Base-by-base conservation (phyloP, 1,140 invertebrate species). In the Drosophila trapezifrons region DNA sequence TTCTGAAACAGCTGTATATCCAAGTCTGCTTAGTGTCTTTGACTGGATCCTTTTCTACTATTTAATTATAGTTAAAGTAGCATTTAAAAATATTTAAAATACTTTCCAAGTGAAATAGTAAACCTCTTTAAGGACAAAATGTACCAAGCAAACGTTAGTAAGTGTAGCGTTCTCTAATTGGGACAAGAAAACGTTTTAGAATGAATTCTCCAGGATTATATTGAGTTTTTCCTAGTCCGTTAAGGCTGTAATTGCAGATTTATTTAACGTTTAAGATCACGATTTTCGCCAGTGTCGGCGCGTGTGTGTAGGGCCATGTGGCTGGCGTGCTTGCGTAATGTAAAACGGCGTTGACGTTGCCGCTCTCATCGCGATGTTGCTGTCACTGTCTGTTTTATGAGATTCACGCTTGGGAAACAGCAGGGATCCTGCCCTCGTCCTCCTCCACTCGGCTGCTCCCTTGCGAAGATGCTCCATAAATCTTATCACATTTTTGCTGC, bases 401-500 rank as follows among this genome's bases (percentile, higher is more conserved):
- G 75, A 78, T 81, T 78, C 65, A 80, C 52, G 76, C 64, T 76
- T 27, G 35, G 38, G 37, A 54, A 59, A 78, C 49, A 62, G 65
- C 59, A 76, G 76, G 40, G 51, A 51, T 64, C 32, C 25, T 12
- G 27, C 4, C 37, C 12, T 6, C 15, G 9, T 13, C 13, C 1
- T 25, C 9, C 4, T 7, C 13, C 13, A 13, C 22, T 2, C 38
- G 22, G 35, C 20, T 12, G 12, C 35, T 22, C 25, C 40, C 22
- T 20, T 46, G 45, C 52, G 57, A 72, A 58, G 27, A 58, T 54
- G 32, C 57, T 40, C 60, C 78, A 76, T 85, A 85, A 86, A 85
- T 85, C 83, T 69, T 69, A 76, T 82, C 60, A 72, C 75, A 79
- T 76, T 84, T 70, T 76, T 57, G 66, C 62, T 54, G 64, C 62